phyloP scores from a whole-genome alignment of 2,888 invertebrate genomes.

The Blera fallax region DNA sequence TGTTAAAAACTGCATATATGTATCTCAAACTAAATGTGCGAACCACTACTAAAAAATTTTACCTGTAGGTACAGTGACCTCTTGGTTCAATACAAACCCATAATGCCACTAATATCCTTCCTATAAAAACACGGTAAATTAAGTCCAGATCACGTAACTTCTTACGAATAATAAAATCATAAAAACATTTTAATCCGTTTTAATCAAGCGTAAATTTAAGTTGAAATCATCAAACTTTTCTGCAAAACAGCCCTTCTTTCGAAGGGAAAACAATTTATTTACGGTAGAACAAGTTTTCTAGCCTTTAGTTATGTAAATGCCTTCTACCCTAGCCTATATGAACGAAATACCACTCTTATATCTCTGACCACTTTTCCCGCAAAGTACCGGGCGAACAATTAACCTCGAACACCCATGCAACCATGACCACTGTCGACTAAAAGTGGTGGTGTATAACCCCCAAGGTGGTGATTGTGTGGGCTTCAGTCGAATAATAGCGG shows the following conservation, averaged over 20 bases:
- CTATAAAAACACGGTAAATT: neutral
- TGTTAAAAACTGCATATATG: too few species aligned
- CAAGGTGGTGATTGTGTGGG: conserved; percentile 28
- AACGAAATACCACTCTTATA: conserved; percentile 6
- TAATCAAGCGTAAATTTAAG: conserved; percentile 46
- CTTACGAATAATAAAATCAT: conserved; percentile 18
- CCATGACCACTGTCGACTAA: conserved; percentile 35
- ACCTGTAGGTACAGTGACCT: too few species aligned
- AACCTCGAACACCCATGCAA: conserved; percentile 37
- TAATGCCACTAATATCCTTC: neutral
- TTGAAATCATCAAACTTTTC: conserved; percentile 53
- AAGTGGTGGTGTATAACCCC: conserved; percentile 2
- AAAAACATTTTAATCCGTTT: conserved; percentile 36
- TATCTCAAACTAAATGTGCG: too few species aligned
- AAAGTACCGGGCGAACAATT: conserved; percentile 49
- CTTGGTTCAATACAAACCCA: neutral
- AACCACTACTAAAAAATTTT: neutral
- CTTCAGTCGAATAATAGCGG: conserved; percentile 23
- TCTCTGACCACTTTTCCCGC: conserved; percentile 31
- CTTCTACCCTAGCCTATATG: neutral
- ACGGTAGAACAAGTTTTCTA: conserved; percentile 46
- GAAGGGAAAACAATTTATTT: conserved; percentile 50
- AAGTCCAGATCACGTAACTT: neutral
- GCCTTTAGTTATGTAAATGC: conserved; percentile 11
- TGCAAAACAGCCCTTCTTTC: conserved; percentile 3